Conservation (phyloP, 2,797 vertebrate genomes). For the Setipinna tenuifilis region DNA sequence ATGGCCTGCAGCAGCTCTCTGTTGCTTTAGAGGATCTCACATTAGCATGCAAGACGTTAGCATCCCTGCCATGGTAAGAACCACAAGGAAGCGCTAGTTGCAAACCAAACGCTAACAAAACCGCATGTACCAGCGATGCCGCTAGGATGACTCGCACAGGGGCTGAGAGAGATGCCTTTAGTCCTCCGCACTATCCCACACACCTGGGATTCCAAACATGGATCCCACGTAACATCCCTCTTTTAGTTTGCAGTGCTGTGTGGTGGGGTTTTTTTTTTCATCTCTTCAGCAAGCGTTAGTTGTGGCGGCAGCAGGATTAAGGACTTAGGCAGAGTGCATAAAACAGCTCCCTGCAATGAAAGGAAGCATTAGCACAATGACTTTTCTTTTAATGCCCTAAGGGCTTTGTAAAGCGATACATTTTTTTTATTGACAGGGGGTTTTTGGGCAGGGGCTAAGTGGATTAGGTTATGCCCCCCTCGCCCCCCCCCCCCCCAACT, state of each 20-base stretch:
- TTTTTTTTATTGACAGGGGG: constrained; percentile 66
- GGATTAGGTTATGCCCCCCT: constrained; percentile 58
- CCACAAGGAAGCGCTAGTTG: too few species aligned
- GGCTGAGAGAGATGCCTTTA: not conserved
- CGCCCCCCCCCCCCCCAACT: constrained; percentile 27
- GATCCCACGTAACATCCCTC: constrained; percentile 62
- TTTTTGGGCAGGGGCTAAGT: constrained; percentile 65
- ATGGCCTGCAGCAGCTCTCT: constrained; percentile 59
- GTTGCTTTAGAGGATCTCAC: constrained; percentile 43
- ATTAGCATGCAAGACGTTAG: not conserved
- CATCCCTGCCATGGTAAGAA: not conserved
- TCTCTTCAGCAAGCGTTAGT: constrained; percentile 62
- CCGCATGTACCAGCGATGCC: too few species aligned
- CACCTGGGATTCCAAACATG: constrained; percentile 55
- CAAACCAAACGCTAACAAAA: too few species aligned
- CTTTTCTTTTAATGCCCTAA: constrained; percentile 65
- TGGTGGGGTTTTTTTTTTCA: constrained; percentile 52
- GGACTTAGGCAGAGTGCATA: constrained; percentile 66
- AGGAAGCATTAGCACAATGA: constrained; percentile 71
- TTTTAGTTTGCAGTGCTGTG: constrained; percentile 66
- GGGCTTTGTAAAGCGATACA: constrained; percentile 69
- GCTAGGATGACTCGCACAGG: not conserved
- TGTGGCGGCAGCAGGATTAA: constrained; percentile 77
- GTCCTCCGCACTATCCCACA: constrained; percentile 49
- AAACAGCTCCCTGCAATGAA: constrained; percentile 67